Evolutionary conservation across 1,140 invertebrate genomes (phyloP).

Genomic region (Notospermus geniculatus): DNA sequence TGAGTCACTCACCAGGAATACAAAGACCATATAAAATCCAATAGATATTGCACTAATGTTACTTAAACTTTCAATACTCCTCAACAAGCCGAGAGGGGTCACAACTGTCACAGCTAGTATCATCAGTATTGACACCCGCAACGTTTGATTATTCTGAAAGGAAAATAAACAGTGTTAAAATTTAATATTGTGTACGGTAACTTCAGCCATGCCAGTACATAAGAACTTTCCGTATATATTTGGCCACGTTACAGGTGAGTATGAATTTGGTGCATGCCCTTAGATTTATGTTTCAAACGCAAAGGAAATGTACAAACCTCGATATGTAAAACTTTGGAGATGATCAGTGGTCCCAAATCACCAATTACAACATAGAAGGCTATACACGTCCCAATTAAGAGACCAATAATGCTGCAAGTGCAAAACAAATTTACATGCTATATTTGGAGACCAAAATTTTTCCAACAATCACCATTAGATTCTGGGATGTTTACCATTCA

Average conservation of each 20-base stretch:
- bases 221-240: not conserved
- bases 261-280: not conserved
- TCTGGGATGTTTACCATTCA: too few relatives aligned
- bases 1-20: slow-evolving; percentile 73
- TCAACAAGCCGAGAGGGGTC: slow-evolving; percentile 83
- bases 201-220: not conserved
- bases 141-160: slow-evolving; percentile 66
- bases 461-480: too few relatives aligned
- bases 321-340: slow-evolving; percentile 75
- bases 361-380: slow-evolving; percentile 98
- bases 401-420: slow-evolving; percentile 82
- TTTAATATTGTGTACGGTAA: not conserved
- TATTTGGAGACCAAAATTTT: too few relatives aligned
- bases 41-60: slow-evolving; percentile 85
- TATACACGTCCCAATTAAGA: slow-evolving; percentile 89
- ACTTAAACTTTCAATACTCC: slow-evolving; percentile 85
- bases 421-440: slow-evolving; percentile 3
- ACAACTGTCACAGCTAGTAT: slow-evolving; percentile 79
- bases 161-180: slow-evolving; percentile 21
- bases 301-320: slow-evolving; percentile 43
- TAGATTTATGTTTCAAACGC: not conserved
- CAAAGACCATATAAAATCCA: slow-evolving; percentile 84
- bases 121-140: slow-evolving; percentile 63
- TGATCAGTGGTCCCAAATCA: slow-evolving; percentile 87
- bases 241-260: too few relatives aligned